Evolutionary conservation across 2,888 invertebrate species (phyloP).

Genomic region (Drosophila colorata): DNA sequence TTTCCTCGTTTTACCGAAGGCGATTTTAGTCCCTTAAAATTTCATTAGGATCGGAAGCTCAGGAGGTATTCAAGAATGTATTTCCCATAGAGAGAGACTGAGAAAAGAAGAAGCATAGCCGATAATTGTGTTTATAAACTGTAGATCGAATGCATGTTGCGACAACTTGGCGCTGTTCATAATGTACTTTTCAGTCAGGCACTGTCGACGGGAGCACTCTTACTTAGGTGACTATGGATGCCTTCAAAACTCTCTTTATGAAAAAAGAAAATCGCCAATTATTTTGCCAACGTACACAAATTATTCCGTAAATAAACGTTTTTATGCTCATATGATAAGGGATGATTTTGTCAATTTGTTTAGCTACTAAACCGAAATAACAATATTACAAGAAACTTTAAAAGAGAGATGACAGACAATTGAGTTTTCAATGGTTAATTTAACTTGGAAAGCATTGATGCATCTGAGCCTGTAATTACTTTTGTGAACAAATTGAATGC

Average conservation of each 20-base stretch:
- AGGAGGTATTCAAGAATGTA: background rate
- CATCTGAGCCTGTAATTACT: conserved; percentile 47
- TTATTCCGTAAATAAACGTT: conserved; percentile 19
- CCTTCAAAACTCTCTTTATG: background rate
- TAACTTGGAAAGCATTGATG: conserved; percentile 32
- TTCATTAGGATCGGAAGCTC: too few relatives aligned
- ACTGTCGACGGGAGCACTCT: background rate
- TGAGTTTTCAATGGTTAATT: conserved; percentile 65
- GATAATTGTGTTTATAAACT: background rate
- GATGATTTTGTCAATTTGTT: conserved; percentile 75
- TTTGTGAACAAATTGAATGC: conserved; percentile 33
- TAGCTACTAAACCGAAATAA: conserved; percentile 80
- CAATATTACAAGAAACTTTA: conserved; percentile 65
- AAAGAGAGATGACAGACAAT: conserved; percentile 55
- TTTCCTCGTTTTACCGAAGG: too few relatives aligned
- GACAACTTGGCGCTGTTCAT: too few relatives aligned
- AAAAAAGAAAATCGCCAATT: conserved; percentile 3
- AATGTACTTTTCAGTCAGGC: background rate
- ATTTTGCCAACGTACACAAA: conserved; percentile 1
- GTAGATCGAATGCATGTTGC: too few relatives aligned
- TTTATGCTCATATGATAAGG: conserved; percentile 26
- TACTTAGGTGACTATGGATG: background rate
- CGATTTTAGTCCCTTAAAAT: too few relatives aligned
- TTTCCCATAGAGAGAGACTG: background rate
- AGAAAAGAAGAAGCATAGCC: too few relatives aligned